Evolutionary conservation across 2,113 vertebrate species (phyloP), one percentile per base, ranked within the genome.

Genomic region (Hippolais icterina): DNA sequence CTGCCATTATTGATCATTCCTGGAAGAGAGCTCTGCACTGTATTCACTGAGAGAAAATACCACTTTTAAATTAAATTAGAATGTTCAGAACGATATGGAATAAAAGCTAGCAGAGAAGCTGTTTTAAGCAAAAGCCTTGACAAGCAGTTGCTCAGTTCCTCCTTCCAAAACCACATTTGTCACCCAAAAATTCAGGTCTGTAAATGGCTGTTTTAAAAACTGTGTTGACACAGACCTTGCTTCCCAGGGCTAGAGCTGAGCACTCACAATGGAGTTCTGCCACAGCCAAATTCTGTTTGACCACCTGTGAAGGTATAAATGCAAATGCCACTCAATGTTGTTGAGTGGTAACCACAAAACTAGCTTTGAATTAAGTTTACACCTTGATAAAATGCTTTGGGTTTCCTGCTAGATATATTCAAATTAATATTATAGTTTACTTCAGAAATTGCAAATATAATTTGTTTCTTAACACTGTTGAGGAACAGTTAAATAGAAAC

Each of bases 401-500:
- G 60, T 87, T 97, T 95, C 72, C 41, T 86, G 42, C 21, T 14
- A 74, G 47, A 54, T 93, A 60, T 60, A 82, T 52, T 88, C 72
- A 82, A 87, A 93, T 88, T 77, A 74, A 46, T 87, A 39, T 42
- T 82, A 41, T 59, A 39, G 74, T 96, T 96, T 91, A 66, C 59
- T 91, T 94, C 78, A 85, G 64, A 91, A 94, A 80, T 52, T 85
- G 81, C 56, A 94, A 94, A 95, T 92, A 68, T 39, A 74, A 95
- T 96, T 96, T 94, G 60, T 93, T 97, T 95, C 75, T 96, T 96
- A 94, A 61, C 60, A 69, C 87, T 91, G 42, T 76, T 94, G 65
- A 94, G 74, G 37, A 87, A 25, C 75, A 66, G n/a, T 95, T 97
- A 97, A 96, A 93, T 90, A 92, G 94, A 96, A 95, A 81, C 50